Base-by-base conservation (phyloP, 2,888 invertebrate species). In the Drosophila tripunctata region DNA sequence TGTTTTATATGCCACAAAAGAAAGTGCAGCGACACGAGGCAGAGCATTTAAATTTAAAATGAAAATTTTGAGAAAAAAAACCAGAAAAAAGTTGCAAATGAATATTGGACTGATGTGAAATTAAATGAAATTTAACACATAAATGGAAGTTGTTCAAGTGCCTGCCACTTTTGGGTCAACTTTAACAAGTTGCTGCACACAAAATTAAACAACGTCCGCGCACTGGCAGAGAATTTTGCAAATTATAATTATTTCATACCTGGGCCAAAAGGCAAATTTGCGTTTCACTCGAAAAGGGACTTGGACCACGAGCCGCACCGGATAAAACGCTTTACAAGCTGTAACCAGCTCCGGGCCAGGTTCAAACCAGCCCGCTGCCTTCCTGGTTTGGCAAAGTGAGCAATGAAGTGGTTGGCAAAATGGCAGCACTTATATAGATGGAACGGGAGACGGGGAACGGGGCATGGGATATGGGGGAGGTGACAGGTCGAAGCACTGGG, bases 171-270 rank as follows among this genome's bases (percentile, higher is more conserved):
- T 61, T 47, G 19, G 44, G 63, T 47, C 62, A 58, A 75, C 78
- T 78, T 78, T 66, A 74, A 67, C 71, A 81, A 78, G 57, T 78
- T 81, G 78, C 62, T 67, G 68, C 82, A 78, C 82, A 78, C 78
- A 78, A 78, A 81, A 81, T 78, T 78, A 78, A 78, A 75, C 82
- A 78, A 51, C 43, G 75, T 67, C 52, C 69, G 68, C 68, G 71
- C 51, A 17, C 27, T 48, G 52, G 64, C 56, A 22, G 48, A 48
- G 64, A 67, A 71, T 67, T 75, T 72, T 67, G 67, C 77, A 80
- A 83, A 80, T 83, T 80, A 77, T 80, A 80, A 80, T 80, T 80
- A 80, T 79, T 79, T 79, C 71, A 79, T 80, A 75, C 74, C 84
- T 72, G 77, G 68, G 58, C 68, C 66, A 76, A 79, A 80, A 67